Percentiles rank a stretch among this genome's conserved stretches.
phyloP scores from a whole-genome alignment of 2,888 invertebrate species.

The Catocala fraxini region DNA sequence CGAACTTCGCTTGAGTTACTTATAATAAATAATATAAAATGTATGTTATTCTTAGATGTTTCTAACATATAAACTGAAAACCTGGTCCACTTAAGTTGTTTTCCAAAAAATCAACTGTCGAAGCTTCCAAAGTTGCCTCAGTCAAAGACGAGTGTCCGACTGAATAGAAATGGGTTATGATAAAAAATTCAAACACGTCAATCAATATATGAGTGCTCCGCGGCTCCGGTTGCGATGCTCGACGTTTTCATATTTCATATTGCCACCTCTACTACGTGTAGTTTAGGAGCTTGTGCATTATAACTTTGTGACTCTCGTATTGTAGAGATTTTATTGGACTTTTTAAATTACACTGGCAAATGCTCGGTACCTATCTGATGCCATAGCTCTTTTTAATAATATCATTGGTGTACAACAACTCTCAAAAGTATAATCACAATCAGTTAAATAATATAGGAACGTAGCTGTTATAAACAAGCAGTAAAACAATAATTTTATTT shows the following conservation, averaged over 20 bases:
- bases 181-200: constrained; percentile 68
- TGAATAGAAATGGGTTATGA: constrained; percentile 48
- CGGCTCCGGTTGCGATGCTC: constrained; percentile 44
- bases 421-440: too few species aligned
- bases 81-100: constrained; percentile 1
- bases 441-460: too few species aligned
- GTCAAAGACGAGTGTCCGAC: constrained; percentile 31
- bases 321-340: too few species aligned
- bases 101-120: constrained; percentile 15
- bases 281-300: constrained; percentile 46
- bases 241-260: constrained; percentile 74
- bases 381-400: too few species aligned
- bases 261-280: constrained; percentile 59
- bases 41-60: too few species aligned
- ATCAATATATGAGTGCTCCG: constrained; percentile 68
- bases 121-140: constrained; percentile 11
- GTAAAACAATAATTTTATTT: too few species aligned
- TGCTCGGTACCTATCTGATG: too few species aligned
- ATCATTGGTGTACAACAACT: too few species aligned
- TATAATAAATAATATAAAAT: too few species aligned
- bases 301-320: background rate
- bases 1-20: too few species aligned
- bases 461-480: too few species aligned
- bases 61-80: background rate
- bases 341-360: too few species aligned